A percentile compares a stretch with the other conserved stretches of the same genome.
Evolutionary conservation across 2,888 invertebrate genomes (phyloP).

Genomic region (Hoplodrina blanda): DNA sequence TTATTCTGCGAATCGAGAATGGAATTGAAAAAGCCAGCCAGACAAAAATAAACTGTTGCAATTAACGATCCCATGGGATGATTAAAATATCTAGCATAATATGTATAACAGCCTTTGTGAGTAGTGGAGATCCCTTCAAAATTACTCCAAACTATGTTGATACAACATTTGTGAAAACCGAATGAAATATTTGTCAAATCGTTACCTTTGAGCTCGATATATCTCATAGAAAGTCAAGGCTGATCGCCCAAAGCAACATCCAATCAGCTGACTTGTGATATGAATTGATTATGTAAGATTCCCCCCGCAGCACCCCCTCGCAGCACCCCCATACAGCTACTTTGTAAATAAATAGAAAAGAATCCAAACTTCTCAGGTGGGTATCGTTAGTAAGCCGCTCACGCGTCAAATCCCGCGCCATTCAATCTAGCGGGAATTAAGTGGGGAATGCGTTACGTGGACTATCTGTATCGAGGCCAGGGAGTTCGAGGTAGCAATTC

Average conservation of each 20-base stretch:
- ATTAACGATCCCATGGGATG: too few species aligned
- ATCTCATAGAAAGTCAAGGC: background rate
- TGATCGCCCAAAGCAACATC: background rate
- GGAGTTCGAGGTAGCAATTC: conserved; percentile 37
- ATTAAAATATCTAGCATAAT: too few species aligned
- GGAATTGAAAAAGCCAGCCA: too few species aligned
- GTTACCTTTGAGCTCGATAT: too few species aligned
- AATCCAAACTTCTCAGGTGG: conserved; percentile 51
- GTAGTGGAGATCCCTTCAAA: too few species aligned
- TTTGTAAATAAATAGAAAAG: conserved; percentile 42
- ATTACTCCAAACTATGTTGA: too few species aligned
- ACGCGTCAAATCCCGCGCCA: conserved; percentile 77
- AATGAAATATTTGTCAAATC: too few species aligned
- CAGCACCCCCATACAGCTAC: background rate
- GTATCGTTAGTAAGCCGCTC: conserved; percentile 61
- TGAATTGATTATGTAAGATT: conserved; percentile 6
- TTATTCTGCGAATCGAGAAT: conserved; percentile 19
- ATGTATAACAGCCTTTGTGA: too few species aligned
- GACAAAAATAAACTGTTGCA: background rate
- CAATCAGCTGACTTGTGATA: conserved; percentile 6
- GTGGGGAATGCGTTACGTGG: conserved; percentile 74
- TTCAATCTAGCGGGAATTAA: conserved; percentile 79
- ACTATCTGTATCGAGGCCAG: conserved; percentile 74
- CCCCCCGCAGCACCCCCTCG: background rate
- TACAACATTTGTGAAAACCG: too few species aligned